These are phyloP conservation scores for Drosophila testacea DNA, from an alignment of 2,888 invertebrate genomes.

Conservation along the genomic window DNA sequence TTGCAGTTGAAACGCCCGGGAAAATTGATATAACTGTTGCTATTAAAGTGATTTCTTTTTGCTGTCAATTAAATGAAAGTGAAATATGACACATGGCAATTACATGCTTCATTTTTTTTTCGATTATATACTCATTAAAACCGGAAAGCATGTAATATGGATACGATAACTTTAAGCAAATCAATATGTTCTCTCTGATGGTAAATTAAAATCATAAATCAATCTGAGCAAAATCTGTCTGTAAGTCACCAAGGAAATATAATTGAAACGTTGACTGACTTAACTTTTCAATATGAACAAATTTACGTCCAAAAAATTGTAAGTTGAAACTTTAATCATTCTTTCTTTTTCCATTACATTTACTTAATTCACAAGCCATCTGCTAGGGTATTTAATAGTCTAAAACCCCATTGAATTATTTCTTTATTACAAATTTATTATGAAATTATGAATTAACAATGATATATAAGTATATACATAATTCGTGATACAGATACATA, in stretches of 20 bases:
- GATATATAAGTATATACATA: background rate
- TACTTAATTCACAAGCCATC: too few species aligned
- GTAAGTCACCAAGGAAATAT: too few species aligned
- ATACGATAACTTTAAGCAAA: too few species aligned
- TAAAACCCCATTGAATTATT: background rate
- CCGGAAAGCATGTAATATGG: background rate
- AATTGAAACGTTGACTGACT: too few species aligned
- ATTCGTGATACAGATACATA: constrained; percentile 2
- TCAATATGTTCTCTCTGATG: too few species aligned
- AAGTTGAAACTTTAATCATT: too few species aligned
- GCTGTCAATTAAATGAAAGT: constrained; percentile 75
- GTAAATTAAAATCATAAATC: background rate
- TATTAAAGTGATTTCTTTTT: constrained; percentile 56
- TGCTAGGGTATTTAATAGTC: background rate
- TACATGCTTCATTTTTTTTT: constrained; percentile 2
- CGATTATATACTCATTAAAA: background rate
- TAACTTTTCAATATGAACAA: too few species aligned
- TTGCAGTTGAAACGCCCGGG: constrained; percentile 41
- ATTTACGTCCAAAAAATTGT: too few species aligned
- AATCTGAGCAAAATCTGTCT: background rate
- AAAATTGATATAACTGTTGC: constrained; percentile 37
- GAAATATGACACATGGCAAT: constrained; percentile 42
- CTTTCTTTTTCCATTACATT: too few species aligned
- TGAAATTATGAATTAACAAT: constrained; percentile 45
- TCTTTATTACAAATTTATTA: constrained; percentile 37